These are phyloP conservation scores for Helicoverpa armigera DNA, from an alignment of 1,140 invertebrate species.

Conservation along the genomic window DNA sequence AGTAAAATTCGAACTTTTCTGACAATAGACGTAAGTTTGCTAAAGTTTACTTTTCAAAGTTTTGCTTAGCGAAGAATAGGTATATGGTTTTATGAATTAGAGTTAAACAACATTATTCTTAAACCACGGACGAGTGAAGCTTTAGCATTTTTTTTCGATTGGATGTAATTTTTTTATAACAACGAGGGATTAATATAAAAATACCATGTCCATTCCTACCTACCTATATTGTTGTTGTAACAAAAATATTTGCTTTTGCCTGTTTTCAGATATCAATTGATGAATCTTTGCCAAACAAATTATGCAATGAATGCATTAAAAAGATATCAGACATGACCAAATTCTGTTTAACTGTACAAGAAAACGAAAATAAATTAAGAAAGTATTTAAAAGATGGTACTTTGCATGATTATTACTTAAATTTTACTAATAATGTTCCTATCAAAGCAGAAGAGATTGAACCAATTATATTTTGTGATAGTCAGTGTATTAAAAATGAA, in stretches of 20 bases:
- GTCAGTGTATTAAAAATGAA: constrained; percentile 25
- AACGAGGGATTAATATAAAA: too few relatives aligned
- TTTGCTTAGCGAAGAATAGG: too few relatives aligned
- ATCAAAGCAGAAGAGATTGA: constrained; percentile 45
- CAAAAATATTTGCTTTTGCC: too few relatives aligned
- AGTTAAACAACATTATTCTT: too few relatives aligned
- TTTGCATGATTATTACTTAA: constrained; percentile 13
- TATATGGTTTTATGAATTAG: too few relatives aligned
- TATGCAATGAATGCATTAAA: constrained; percentile 60
- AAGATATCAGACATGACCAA: constrained; percentile 60
- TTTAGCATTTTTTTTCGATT: too few relatives aligned
- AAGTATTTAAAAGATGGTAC: constrained; percentile 47
- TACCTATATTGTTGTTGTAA: too few relatives aligned
- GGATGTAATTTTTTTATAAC: too few relatives aligned
- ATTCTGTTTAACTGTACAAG: constrained; percentile 58
- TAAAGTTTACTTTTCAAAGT: too few relatives aligned
- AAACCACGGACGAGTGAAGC: too few relatives aligned
- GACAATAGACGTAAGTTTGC: constrained; percentile 19
- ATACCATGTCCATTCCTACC: too few relatives aligned
- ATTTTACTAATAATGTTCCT: background rate
- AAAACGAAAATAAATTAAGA: constrained; percentile 61
- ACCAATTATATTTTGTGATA: constrained; percentile 32
- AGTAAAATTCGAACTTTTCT: constrained; percentile 9
- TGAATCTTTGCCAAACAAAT: constrained; percentile 55
- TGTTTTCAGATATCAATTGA: constrained; percentile 60